A percentile compares a stretch with the other conserved stretches of the same genome.
Conservation (phyloP, 1,140 invertebrate genomes). For the Planococcus citri region DNA sequence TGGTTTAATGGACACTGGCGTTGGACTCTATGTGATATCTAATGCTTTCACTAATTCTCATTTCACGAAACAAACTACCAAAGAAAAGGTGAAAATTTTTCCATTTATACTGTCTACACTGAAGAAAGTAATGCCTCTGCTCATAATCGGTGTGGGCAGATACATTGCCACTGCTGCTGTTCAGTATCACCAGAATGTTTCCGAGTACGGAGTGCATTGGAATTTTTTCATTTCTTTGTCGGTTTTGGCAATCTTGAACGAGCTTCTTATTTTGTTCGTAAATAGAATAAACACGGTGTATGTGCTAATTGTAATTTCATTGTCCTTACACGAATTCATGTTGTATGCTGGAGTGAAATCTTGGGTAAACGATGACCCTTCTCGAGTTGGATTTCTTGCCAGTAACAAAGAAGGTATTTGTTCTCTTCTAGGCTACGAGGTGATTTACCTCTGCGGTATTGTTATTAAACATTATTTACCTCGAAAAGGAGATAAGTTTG, state of each 20-base stretch:
- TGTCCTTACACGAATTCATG: conserved; percentile 53
- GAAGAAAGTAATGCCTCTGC: conserved; percentile 37
- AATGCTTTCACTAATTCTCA: conserved; percentile 57
- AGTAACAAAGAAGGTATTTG: conserved; percentile 84
- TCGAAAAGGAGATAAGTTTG: conserved; percentile 30
- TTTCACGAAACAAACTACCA: conserved; percentile 39
- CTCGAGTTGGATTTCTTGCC: conserved; percentile 48
- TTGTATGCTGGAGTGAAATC: conserved; percentile 48
- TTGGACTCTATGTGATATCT: conserved; percentile 75
- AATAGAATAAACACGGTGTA: conserved; percentile 34
- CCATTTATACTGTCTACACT: conserved; percentile 12
- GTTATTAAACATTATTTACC: conserved; percentile 49
- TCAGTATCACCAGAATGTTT: conserved; percentile 72
- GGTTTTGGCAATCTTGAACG: conserved; percentile 59
- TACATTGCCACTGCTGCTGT: conserved; percentile 47
- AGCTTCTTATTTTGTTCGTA: conserved; percentile 41
- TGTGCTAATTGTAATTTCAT: conserved; percentile 40
- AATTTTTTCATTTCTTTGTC: conserved; percentile 93
- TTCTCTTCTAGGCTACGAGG: conserved; percentile 69
- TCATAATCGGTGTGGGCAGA: conserved; percentile 58
- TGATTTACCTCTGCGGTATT: conserved; percentile 63
- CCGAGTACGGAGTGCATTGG: conserved; percentile 92
- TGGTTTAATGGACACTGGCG: conserved; percentile 88
- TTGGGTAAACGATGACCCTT: conserved; percentile 53
- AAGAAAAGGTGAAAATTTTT: conserved; percentile 2